Conservation (phyloP, 2,113 vertebrate species). For the Boleophthalmus pectinirostris region DNA sequence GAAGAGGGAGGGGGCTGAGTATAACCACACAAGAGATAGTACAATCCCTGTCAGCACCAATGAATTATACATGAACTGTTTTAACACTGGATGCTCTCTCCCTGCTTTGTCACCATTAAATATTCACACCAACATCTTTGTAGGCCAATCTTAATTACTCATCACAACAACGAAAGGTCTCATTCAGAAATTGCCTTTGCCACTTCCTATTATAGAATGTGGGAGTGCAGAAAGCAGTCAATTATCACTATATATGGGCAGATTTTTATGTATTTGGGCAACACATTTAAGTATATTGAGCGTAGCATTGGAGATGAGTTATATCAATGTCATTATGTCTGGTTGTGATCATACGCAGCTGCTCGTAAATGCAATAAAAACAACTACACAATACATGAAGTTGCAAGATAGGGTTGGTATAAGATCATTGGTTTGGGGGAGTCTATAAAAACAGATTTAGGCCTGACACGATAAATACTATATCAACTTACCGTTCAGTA, state of each 20-base stretch:
- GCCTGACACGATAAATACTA: too few species aligned
- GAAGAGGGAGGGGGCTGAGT: constrained; percentile 28
- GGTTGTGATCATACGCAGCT: too few species aligned
- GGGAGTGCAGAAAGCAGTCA: constrained; percentile 12
- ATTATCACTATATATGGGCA: not conserved
- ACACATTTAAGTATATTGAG: not conserved
- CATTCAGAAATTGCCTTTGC: constrained; percentile 63
- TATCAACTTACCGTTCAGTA: too few species aligned
- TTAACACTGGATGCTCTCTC: constrained; percentile 69
- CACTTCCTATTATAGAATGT: constrained; percentile 66
- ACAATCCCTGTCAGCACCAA: constrained; percentile 72
- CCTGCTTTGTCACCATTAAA: constrained; percentile 80
- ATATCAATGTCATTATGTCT: too few species aligned
- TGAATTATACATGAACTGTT: constrained; percentile 85
- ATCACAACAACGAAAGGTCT: constrained; percentile 74
- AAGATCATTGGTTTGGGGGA: too few species aligned
- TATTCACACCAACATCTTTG: constrained; percentile 82
- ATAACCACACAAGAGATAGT: constrained; percentile 19
- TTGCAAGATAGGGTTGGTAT: too few species aligned
- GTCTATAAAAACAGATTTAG: too few species aligned
- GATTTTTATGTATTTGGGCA: too few species aligned
- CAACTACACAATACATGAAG: too few species aligned
- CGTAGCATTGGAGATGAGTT: not conserved
- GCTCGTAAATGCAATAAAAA: too few species aligned
- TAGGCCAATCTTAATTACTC: constrained; percentile 81